phyloP scores from a whole-genome alignment of 2,113 vertebrate genomes.

The Passerina amoena region DNA sequence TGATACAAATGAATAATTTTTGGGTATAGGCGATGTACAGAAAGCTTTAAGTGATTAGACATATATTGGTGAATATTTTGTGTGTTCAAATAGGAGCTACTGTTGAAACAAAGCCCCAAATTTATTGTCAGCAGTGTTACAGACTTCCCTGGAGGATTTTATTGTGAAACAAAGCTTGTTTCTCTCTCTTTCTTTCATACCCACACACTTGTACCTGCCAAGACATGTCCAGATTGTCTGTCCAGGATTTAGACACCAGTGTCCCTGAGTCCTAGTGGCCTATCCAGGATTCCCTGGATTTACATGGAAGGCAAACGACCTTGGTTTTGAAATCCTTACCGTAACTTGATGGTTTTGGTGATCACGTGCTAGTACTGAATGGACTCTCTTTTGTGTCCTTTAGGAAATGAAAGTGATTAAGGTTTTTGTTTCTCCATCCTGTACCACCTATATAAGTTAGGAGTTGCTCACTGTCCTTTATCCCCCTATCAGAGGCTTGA shows the following conservation, averaged over 20 bases:
- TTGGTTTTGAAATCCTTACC: neutral
- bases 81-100: neutral
- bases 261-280: neutral
- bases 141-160: neutral
- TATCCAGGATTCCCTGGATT: neutral
- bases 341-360: neutral
- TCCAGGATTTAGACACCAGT: neutral
- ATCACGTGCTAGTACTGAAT: neutral
- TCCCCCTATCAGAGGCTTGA: neutral
- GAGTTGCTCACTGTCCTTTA: neutral
- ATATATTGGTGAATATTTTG: neutral
- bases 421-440: neutral
- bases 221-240: neutral
- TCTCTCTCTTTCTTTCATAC: neutral
- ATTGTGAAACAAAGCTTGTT: neutral
- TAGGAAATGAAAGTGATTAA: neutral
- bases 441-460: neutral
- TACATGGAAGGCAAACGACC: neutral
- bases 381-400: neutral
- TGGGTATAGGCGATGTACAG: neutral
- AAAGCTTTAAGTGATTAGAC: neutral
- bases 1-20: neutral
- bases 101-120: neutral
- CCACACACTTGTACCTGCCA: neutral
- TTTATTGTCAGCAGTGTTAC: neutral